Evolutionary conservation across 1,140 invertebrate species (phyloP).

Genomic region (Metaphire vulgaris): DNA sequence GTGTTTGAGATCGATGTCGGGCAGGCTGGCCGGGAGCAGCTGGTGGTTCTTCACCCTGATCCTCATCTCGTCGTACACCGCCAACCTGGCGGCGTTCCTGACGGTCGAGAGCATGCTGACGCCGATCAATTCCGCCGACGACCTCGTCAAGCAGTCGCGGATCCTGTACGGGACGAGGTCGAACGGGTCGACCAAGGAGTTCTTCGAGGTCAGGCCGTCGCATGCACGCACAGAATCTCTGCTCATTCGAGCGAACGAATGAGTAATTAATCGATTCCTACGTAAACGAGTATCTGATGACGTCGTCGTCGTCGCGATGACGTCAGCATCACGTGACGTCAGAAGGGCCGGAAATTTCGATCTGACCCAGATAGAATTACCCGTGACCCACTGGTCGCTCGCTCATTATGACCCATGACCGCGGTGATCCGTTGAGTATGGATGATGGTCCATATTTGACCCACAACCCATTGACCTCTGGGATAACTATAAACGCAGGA

Average conservation of each 20-base stretch:
- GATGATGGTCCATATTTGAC: too few relatives aligned
- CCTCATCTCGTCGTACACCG: slow-evolving; percentile 87
- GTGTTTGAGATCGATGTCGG: slow-evolving; percentile 52
- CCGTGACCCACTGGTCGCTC: not conserved
- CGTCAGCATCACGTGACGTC: too few relatives aligned
- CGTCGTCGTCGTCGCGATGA: too few relatives aligned
- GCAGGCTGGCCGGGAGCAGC: slow-evolving; percentile 82
- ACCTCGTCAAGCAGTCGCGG: slow-evolving; percentile 23
- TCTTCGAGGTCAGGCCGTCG: slow-evolving; percentile 59
- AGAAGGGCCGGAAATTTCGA: not conserved
- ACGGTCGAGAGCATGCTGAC: slow-evolving; percentile 27
- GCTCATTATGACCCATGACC: not conserved
- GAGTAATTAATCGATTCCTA: not conserved
- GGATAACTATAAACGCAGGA: too few relatives aligned
- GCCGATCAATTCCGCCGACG: slow-evolving; percentile 17
- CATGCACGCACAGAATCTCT: not conserved
- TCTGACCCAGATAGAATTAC: not conserved
- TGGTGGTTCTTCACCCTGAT: slow-evolving; percentile 99
- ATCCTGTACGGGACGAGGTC: slow-evolving; percentile 53
- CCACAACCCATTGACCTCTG: too few relatives aligned
- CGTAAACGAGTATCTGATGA: not conserved
- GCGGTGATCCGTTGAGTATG: too few relatives aligned
- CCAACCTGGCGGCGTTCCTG: slow-evolving; percentile 34
- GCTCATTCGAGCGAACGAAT: too few relatives aligned
- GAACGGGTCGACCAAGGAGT: slow-evolving; percentile 80